Evolutionary conservation across 1,140 invertebrate species (phyloP).

Genomic region (Drosophila sp.): DNA sequence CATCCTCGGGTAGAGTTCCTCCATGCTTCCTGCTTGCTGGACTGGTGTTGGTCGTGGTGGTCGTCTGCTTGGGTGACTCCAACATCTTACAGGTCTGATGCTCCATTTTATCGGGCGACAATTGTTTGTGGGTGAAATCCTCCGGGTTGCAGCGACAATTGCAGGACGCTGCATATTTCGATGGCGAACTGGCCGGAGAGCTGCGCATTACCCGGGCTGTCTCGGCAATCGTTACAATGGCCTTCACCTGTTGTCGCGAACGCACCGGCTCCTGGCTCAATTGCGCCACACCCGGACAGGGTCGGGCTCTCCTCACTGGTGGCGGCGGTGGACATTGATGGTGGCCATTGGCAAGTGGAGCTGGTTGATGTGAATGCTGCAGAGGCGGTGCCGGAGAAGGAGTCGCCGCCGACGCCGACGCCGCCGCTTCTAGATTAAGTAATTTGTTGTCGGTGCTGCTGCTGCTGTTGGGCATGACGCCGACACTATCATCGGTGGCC

Average conservation of each 20-base stretch:
- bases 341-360: conserved; percentile 75
- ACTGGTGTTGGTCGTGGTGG: conserved; percentile 8
- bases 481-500: conserved; percentile 76
- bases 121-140: conserved; percentile 69
- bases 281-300: conserved; percentile 54
- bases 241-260: conserved; percentile 58
- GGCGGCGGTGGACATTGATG: conserved; percentile 47
- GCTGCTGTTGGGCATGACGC: conserved; percentile 72
- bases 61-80: conserved; percentile 69
- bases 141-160: conserved; percentile 76
- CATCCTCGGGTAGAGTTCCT: conserved; percentile 60
- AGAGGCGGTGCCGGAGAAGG: too few relatives aligned
- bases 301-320: conserved; percentile 32
- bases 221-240: conserved; percentile 64
- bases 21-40: conserved; percentile 24
- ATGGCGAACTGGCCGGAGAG: conserved; percentile 37
- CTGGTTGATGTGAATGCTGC: neutral
- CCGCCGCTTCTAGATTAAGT: conserved; percentile 66
- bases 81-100: conserved; percentile 79
- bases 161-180: conserved; percentile 63
- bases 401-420: neutral
- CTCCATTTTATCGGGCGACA: conserved; percentile 72
- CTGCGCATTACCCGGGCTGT: conserved; percentile 64
- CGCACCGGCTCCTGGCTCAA: conserved; percentile 51
- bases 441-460: conserved; percentile 62